These are phyloP conservation scores for Cyaniris semiargus DNA, from an alignment of 2,888 invertebrate genomes.

Conservation along the genomic window DNA sequence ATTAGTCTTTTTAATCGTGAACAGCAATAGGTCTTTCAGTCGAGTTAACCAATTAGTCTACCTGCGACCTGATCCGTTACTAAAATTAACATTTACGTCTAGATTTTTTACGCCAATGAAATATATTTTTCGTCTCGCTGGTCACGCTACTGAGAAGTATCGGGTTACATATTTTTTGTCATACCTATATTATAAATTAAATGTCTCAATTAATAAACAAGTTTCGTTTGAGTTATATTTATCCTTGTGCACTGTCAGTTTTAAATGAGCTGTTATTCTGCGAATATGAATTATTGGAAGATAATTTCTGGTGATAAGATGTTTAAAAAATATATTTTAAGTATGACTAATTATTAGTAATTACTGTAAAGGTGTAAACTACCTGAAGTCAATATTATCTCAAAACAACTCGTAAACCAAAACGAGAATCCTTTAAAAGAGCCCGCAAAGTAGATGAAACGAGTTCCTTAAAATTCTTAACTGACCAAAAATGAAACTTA, in stretches of 20 bases:
- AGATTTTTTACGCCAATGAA: slow-evolving; percentile 36
- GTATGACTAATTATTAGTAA: not conserved
- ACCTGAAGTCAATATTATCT: not conserved
- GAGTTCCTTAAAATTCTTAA: not conserved
- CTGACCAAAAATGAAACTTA: not conserved
- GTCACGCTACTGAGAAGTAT: slow-evolving; percentile 29
- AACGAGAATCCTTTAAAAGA: not conserved
- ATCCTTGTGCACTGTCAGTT: slow-evolving; percentile 14
- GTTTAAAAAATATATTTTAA: not conserved
- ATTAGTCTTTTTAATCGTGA: slow-evolving; percentile 13
- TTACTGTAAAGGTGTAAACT: not conserved
- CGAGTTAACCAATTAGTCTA: slow-evolving; percentile 30
- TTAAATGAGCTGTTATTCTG: slow-evolving; percentile 7
- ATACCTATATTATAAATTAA: slow-evolving; percentile 18
- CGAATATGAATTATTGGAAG: slow-evolving; percentile 5
- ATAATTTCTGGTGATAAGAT: not conserved
- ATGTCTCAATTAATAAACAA: slow-evolving; percentile 25
- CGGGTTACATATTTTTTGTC: slow-evolving; percentile 23
- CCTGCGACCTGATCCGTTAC: slow-evolving; percentile 11
- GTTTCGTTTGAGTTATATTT: slow-evolving; percentile 19
- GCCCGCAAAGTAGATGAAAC: not conserved
- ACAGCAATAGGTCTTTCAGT: slow-evolving; percentile 30
- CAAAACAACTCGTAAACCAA: not conserved
- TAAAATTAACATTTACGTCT: slow-evolving; percentile 37
- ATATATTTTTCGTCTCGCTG: slow-evolving; percentile 32